phyloP scores from a whole-genome alignment of 2,888 invertebrate species.

The Pachydiplax longipennis region DNA sequence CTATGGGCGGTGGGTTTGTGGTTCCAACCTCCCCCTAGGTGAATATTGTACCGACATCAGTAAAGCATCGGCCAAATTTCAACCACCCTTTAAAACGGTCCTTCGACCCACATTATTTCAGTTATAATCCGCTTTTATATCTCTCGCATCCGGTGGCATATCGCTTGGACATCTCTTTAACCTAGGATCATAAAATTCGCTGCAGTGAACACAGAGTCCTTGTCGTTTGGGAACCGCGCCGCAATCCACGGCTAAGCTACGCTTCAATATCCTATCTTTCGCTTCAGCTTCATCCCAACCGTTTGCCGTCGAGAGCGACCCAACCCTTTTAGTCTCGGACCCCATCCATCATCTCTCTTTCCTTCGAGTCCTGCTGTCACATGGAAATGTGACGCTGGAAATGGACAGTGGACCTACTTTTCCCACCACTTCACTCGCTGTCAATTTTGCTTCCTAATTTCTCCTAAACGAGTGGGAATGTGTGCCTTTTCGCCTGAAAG shows the following conservation, averaged over 20 bases:
- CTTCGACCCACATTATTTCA: no score
- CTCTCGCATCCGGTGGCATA: no score
- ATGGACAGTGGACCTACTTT: background rate
- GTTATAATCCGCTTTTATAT: background rate
- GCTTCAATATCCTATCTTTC: background rate
- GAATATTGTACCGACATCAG: no score
- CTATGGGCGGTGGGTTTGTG: no score
- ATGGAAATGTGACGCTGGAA: background rate
- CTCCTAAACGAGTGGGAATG: background rate
- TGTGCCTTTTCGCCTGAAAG: no score
- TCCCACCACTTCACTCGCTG: background rate
- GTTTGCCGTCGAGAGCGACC: background rate
- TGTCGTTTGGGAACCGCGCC: background rate
- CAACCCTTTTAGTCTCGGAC: background rate
- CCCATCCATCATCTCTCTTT: slow-evolving; percentile 8
- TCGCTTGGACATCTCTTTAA: no score
- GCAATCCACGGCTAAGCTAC: background rate
- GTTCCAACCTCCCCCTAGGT: no score
- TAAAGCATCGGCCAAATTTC: no score
- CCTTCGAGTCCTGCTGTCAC: background rate
- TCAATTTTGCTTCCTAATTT: background rate
- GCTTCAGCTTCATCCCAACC: background rate
- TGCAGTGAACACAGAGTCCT: background rate
- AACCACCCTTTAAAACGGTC: no score
- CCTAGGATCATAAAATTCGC: background rate